Evolutionary conservation across 2,797 vertebrate species (phyloP).

Genomic region (Poecilia gillii): DNA sequence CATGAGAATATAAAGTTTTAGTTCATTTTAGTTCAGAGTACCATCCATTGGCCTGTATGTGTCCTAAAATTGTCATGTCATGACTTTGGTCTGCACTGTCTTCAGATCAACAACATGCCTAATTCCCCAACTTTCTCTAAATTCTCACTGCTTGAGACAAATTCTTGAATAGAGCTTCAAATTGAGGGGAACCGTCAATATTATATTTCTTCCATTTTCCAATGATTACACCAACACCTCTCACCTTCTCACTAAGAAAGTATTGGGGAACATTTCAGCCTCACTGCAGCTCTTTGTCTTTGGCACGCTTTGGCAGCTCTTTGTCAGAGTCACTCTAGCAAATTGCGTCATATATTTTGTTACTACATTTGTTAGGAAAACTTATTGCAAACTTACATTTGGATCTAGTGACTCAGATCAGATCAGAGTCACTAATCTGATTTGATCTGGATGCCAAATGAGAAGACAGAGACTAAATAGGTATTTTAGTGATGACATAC

Average conservation of each 20-base stretch:
- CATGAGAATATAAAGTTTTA: neutral
- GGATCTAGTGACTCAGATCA: too few species aligned
- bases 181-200: neutral
- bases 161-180: neutral
- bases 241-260: neutral
- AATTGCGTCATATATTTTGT: too few species aligned
- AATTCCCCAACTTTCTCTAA: neutral
- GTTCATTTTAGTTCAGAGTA: neutral
- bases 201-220: neutral
- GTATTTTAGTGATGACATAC: neutral
- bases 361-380: too few species aligned
- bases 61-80: neutral
- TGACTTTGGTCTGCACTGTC: neutral
- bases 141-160: neutral
- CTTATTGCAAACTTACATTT: too few species aligned
- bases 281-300: neutral
- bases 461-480: neutral
- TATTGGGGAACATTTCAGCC: neutral
- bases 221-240: neutral
- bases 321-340: too few species aligned
- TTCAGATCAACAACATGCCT: neutral
- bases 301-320: neutral
- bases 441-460: neutral
- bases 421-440: neutral
- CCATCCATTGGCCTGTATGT: neutral